Percentiles rank a stretch among this genome's conserved stretches.
Conservation (phyloP, 2,797 vertebrate species). For the Microcaecilia unicolor region DNA sequence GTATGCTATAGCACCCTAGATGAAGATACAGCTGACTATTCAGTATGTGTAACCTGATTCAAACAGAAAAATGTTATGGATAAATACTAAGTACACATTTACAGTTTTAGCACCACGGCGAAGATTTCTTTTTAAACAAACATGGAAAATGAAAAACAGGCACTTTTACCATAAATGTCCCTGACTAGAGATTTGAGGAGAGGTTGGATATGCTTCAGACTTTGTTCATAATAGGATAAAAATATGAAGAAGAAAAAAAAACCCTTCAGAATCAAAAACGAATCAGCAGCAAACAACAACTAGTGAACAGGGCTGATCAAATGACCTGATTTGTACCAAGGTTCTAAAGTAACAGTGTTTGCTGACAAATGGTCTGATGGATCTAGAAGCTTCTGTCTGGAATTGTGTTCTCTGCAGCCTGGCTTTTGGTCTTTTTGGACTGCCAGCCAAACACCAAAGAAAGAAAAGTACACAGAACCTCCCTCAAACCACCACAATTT, state of each 20-base stretch:
- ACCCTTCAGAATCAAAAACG: constrained; percentile 12
- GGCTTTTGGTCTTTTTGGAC: constrained; percentile 19
- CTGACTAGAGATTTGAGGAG: constrained; percentile 11
- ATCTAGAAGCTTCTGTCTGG: constrained; percentile 10
- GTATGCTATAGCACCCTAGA: no score
- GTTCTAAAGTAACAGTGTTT: constrained; percentile 8
- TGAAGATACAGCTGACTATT: no score
- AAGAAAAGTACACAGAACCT: constrained; percentile 2
- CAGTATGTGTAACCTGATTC: no score
- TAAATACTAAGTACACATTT: neutral
- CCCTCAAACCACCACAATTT: neutral
- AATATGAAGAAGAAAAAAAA: no score
- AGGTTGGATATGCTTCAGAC: constrained; percentile 14
- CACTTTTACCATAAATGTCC: constrained; percentile 15
- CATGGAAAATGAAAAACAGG: constrained; percentile 21
- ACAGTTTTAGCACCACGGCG: neutral
- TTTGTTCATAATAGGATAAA: constrained; percentile 9
- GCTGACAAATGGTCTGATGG: neutral
- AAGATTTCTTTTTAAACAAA: constrained; percentile 2
- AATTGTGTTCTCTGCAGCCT: constrained; percentile 15
- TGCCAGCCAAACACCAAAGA: neutral
- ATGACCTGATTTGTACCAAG: constrained; percentile 5
- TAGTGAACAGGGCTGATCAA: no score
- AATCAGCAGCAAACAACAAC: constrained; percentile 10
- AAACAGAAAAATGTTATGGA: no score